Percentiles rank a stretch among this genome's conserved stretches.
These are phyloP conservation scores for Empis stercorea DNA, from an alignment of 2,888 invertebrate species.

Conservation along the genomic window DNA sequence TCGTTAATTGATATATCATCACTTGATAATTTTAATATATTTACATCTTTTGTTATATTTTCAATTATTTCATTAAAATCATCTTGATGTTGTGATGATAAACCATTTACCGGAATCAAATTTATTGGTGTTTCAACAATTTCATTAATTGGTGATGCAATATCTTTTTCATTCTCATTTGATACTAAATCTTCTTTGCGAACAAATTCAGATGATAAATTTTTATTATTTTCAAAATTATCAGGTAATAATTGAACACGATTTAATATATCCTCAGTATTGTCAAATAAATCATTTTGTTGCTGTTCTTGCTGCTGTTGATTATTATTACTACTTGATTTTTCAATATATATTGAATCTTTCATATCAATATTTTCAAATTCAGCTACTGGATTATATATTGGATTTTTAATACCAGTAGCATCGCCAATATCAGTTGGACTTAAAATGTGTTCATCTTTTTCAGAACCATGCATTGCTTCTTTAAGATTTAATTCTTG, in stretches of 20 bases:
- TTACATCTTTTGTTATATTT: neutral
- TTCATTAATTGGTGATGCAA: too few species aligned
- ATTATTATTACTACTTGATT: neutral
- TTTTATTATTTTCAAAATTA: constrained; percentile 11
- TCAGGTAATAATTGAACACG: constrained; percentile 29
- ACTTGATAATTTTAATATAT: neutral
- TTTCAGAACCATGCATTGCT: constrained; percentile 21
- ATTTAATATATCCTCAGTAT: constrained; percentile 22
- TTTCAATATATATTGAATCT: constrained; percentile 24
- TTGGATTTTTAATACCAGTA: neutral
- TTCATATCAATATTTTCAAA: constrained; percentile 22
- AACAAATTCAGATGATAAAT: neutral
- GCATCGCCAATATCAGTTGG: neutral
- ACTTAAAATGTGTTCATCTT: constrained; percentile 14
- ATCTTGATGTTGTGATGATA: neutral
- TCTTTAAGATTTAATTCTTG: constrained; percentile 20
- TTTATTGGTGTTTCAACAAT: too few species aligned
- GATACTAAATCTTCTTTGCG: neutral
- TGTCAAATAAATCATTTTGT: constrained; percentile 13
- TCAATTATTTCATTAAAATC: neutral
- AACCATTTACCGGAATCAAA: too few species aligned
- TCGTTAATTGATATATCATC: neutral
- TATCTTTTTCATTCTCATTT: too few species aligned
- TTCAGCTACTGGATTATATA: neutral
- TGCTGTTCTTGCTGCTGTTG: constrained; percentile 1